Conservation (phyloP, 2,797 vertebrate genomes). For the Peromyscus melanophrys region DNA sequence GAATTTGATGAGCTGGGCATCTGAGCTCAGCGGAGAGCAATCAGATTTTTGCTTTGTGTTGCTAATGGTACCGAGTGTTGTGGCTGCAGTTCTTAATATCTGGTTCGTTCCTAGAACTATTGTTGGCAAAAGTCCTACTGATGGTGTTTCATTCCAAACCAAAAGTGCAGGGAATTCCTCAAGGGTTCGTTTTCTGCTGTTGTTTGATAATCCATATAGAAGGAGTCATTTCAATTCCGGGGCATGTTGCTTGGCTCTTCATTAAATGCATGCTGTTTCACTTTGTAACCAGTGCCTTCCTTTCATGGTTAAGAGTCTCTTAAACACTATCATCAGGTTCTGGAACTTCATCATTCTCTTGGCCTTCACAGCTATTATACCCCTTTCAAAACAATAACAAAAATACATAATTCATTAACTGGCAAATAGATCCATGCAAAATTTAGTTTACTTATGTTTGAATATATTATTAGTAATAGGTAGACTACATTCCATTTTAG, state of each 20-base stretch:
- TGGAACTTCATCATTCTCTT: constrained; percentile 50
- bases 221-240: constrained; percentile 54
- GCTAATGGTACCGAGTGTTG: constrained; percentile 15
- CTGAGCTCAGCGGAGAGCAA: neutral
- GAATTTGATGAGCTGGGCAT: constrained; percentile 9
- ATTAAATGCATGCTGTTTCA: constrained; percentile 42
- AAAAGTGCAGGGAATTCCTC: constrained; percentile 22
- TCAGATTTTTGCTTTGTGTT: neutral
- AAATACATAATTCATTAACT: constrained; percentile 83
- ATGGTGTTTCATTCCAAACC: constrained; percentile 33
- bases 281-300: constrained; percentile 38
- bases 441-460: constrained; percentile 61
- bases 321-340: constrained; percentile 42
- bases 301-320: constrained; percentile 12
- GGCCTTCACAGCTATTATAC: constrained; percentile 6
- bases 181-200: neutral
- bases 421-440: constrained; percentile 62
- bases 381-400: constrained; percentile 71
- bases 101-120: neutral
- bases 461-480: constrained; percentile 71
- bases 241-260: constrained; percentile 42
- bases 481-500: constrained; percentile 56
- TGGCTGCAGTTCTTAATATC: constrained; percentile 7
- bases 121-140: constrained; percentile 12
- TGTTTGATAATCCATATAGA: constrained; percentile 30